A percentile compares a stretch with the other conserved stretches of the same genome.
Conservation (phyloP, 2,888 invertebrate genomes). For the Tipula unca region DNA sequence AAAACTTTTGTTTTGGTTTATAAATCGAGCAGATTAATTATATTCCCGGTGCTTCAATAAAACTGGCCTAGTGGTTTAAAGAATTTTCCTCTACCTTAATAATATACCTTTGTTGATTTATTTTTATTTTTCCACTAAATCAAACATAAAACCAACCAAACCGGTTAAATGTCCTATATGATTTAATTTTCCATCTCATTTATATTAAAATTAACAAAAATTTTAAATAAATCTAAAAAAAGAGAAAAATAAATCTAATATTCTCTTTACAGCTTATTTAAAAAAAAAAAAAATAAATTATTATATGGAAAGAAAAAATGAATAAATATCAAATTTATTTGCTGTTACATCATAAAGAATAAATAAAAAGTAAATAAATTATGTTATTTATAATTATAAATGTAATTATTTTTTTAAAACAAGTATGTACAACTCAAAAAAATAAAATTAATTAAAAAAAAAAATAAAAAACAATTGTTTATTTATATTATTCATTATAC, state of each 20-base stretch:
- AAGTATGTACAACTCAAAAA: background rate
- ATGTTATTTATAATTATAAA: slow-evolving; percentile 14
- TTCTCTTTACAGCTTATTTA: background rate
- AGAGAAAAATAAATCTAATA: background rate
- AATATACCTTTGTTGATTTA: background rate
- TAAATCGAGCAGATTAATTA: background rate
- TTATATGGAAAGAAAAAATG: background rate
- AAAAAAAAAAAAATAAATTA: background rate
- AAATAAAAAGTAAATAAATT: background rate
- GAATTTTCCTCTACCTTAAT: background rate
- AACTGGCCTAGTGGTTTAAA: background rate
- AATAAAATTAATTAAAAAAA: background rate
- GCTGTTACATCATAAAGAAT: background rate
- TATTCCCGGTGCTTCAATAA: background rate
- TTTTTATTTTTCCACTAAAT: background rate
- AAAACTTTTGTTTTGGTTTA: too few species aligned
- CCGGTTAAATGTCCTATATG: background rate
- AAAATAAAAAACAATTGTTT: background rate
- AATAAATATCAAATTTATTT: background rate
- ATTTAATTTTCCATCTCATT: background rate
- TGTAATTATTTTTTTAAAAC: slow-evolving; percentile 14
- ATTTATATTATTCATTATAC: background rate
- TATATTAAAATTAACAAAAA: background rate
- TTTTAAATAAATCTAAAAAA: background rate
- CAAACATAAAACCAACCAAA: background rate